These are phyloP conservation scores for Anoplolepis gracilipes DNA, from an alignment of 1,140 invertebrate genomes.

Conservation along the genomic window DNA sequence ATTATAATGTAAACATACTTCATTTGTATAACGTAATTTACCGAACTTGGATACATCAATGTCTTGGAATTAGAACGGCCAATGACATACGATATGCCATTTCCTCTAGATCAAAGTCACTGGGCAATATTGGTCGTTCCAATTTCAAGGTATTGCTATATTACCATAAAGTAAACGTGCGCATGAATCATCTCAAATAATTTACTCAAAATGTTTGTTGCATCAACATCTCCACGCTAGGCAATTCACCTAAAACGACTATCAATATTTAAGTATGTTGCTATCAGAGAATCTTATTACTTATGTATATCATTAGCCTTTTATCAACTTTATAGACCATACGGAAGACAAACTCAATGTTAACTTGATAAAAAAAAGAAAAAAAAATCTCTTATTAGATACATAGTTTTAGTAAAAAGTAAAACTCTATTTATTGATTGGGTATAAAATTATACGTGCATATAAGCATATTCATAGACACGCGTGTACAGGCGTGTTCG, in stretches of 20 bases:
- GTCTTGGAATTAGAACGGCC: constrained; percentile 32
- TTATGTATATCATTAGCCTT: background rate
- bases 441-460: constrained; percentile 11
- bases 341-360: background rate
- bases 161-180: constrained; percentile 19
- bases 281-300: background rate
- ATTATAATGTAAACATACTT: background rate
- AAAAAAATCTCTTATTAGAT: background rate
- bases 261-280: constrained; percentile 7
- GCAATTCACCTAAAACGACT: constrained; percentile 22
- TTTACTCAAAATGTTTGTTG: constrained; percentile 48
- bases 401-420: background rate
- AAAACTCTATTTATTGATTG: constrained; percentile 27
- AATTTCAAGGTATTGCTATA: constrained; percentile 47
- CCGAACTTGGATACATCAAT: constrained; percentile 17
- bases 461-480: constrained; percentile 38
- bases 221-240: constrained; percentile 28
- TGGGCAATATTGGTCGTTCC: constrained; percentile 48
- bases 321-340: background rate
- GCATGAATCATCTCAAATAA: constrained; percentile 36
- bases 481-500: constrained; percentile 25
- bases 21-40: constrained; percentile 32
- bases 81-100: constrained; percentile 42
- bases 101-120: constrained; percentile 44
- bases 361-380: too few species aligned